Evolutionary conservation across 2,113 vertebrate genomes (phyloP).

Genomic region (Mungos mungo): DNA sequence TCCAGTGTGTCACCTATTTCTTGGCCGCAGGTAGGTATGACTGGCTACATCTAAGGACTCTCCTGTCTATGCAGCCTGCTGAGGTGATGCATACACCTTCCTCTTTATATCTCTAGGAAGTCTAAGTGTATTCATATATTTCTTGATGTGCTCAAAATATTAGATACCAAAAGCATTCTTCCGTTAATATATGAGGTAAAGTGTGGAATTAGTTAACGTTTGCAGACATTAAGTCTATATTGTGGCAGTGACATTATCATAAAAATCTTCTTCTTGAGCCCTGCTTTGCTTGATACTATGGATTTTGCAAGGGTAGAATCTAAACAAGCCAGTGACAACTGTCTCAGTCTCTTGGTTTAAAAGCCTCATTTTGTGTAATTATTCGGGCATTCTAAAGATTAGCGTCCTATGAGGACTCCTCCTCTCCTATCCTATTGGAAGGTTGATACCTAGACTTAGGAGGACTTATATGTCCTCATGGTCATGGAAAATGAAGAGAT

Average conservation of each 20-base stretch:
- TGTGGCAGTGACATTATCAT: neutral
- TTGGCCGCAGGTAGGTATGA: neutral
- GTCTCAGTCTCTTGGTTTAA: neutral
- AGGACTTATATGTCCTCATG: neutral
- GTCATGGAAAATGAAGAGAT: neutral
- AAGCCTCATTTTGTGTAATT: neutral
- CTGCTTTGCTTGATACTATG: neutral
- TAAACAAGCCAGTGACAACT: neutral
- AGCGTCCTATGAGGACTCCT: neutral
- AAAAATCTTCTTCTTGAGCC: neutral
- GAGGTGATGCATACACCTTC: neutral
- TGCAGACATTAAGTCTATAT: neutral
- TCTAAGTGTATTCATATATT: neutral
- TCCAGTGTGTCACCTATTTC: neutral
- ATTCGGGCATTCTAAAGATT: neutral
- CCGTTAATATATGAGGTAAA: neutral
- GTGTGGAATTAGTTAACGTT: neutral
- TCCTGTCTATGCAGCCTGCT: neutral
- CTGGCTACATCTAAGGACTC: neutral
- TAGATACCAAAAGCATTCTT: neutral
- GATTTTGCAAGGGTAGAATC: neutral
- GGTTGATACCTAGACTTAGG: neutral
- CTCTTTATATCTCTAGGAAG: neutral
- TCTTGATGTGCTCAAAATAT: neutral
- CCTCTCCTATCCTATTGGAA: neutral